phyloP scores from a whole-genome alignment of 1,140 invertebrate genomes.

The Camponotus vicinus region DNA sequence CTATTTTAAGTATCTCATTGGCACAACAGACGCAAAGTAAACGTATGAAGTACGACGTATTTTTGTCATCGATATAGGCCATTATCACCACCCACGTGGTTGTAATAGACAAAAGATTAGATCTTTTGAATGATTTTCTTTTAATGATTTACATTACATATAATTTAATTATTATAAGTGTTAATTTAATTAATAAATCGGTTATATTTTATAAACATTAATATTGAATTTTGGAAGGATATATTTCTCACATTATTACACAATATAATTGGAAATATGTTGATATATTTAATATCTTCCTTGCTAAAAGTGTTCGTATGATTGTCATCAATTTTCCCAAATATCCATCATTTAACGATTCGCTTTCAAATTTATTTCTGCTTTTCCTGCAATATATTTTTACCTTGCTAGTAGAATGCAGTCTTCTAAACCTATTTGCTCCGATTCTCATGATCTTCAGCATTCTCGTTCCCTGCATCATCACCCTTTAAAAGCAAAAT shows the following conservation, averaged over 20 bases:
- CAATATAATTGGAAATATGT: slow-evolving; percentile 11
- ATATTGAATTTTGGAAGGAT: background rate
- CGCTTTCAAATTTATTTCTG: background rate
- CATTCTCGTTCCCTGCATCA: slow-evolving; percentile 65
- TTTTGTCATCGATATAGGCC: slow-evolving; percentile 76
- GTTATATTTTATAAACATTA: background rate
- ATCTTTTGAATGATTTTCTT: background rate
- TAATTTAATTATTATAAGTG: background rate
- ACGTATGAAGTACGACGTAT: slow-evolving; percentile 65
- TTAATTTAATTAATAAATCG: background rate
- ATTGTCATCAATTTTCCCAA: background rate
- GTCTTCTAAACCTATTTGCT: slow-evolving; percentile 64
- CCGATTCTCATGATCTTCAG: slow-evolving; percentile 69
- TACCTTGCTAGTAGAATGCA: slow-evolving; percentile 75
- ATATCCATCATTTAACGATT: background rate
- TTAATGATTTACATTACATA: background rate
- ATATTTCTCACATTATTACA: background rate
- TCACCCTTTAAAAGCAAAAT: background rate
- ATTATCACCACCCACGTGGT: slow-evolving; percentile 79
- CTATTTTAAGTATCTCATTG: slow-evolving; percentile 22
- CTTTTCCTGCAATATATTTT: background rate
- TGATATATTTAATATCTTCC: slow-evolving; percentile 20
- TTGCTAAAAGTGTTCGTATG: background rate
- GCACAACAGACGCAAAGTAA: background rate
- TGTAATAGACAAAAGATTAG: slow-evolving; percentile 6